phyloP scores from a whole-genome alignment of 2,797 vertebrate species.

The Lithobates sylvaticus region DNA sequence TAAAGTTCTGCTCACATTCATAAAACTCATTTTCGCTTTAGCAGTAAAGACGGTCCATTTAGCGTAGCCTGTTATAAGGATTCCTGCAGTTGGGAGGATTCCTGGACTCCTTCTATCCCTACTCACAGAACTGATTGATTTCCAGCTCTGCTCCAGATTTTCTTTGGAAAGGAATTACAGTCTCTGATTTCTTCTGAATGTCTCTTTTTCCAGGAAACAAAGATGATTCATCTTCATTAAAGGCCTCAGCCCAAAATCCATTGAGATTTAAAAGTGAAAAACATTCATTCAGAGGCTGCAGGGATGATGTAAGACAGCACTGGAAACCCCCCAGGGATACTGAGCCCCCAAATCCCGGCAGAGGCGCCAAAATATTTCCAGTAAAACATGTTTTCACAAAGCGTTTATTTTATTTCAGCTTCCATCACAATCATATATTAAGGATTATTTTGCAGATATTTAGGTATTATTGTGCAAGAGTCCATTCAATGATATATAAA shows the following conservation, averaged over 20 bases:
- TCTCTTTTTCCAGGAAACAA: background rate
- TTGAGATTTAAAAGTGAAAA: background rate
- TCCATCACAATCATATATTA: too few relatives aligned
- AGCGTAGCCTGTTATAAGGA: background rate
- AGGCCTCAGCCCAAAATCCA: background rate
- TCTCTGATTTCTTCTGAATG: background rate
- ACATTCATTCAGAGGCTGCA: background rate
- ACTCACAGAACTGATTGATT: background rate
- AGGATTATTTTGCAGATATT: too few relatives aligned
- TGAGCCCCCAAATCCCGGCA: background rate
- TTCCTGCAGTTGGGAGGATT: background rate
- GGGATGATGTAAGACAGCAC: background rate
- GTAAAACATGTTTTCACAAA: background rate
- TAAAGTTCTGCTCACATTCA: too few relatives aligned
- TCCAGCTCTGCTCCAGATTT: background rate
- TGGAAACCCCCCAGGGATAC: background rate
- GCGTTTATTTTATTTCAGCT: too few relatives aligned
- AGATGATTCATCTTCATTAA: constrained; percentile 1
- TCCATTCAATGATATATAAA: too few relatives aligned
- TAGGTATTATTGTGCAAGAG: too few relatives aligned
- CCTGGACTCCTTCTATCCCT: background rate
- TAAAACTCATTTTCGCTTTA: too few relatives aligned
- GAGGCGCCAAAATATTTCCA: background rate
- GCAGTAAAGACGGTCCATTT: too few relatives aligned
- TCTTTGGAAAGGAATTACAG: background rate